These are phyloP conservation scores for Aquatica leii DNA, from an alignment of 2,888 invertebrate species.

Conservation along the genomic window DNA sequence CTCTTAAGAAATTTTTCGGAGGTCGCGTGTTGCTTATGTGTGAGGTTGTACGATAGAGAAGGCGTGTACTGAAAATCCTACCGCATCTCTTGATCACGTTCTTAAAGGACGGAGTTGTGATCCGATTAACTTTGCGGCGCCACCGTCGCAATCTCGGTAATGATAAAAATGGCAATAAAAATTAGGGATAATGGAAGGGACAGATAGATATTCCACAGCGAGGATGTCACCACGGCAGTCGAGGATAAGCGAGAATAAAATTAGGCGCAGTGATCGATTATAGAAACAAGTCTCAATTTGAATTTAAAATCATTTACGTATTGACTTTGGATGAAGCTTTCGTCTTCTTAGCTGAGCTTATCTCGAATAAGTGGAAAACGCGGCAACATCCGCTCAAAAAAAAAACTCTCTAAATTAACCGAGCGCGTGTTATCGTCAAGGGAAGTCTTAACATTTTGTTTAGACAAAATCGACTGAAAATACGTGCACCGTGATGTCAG, in stretches of 20 bases:
- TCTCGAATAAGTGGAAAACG: slow-evolving; percentile 57
- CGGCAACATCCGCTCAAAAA: slow-evolving; percentile 53
- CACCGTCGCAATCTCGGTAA: slow-evolving; percentile 61
- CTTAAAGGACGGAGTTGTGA: slow-evolving; percentile 60
- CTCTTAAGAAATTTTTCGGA: slow-evolving; percentile 59
- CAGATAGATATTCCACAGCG: slow-evolving; percentile 43
- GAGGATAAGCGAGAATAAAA: slow-evolving; percentile 66
- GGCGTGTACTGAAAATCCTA: slow-evolving; percentile 56
- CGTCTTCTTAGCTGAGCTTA: slow-evolving; percentile 52
- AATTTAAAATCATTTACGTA: slow-evolving; percentile 59
- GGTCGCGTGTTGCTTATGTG: slow-evolving; percentile 50
- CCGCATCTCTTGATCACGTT: slow-evolving; percentile 59
- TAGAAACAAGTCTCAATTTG: slow-evolving; percentile 62
- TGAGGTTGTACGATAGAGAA: slow-evolving; percentile 54
- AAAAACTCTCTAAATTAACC: too few relatives aligned
- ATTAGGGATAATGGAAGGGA: slow-evolving; percentile 60
- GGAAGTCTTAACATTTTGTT: too few relatives aligned
- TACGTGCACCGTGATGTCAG: slow-evolving; percentile 14
- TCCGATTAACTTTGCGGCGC: slow-evolving; percentile 60
- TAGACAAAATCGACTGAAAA: background rate
- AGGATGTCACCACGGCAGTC: slow-evolving; percentile 35
- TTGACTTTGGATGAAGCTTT: slow-evolving; percentile 55
- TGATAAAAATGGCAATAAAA: slow-evolving; percentile 63
- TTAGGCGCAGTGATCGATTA: slow-evolving; percentile 74
- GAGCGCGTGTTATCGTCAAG: slow-evolving; percentile 8